phyloP scores from a whole-genome alignment of 2,888 invertebrate genomes.

The Thalpophila matura region DNA sequence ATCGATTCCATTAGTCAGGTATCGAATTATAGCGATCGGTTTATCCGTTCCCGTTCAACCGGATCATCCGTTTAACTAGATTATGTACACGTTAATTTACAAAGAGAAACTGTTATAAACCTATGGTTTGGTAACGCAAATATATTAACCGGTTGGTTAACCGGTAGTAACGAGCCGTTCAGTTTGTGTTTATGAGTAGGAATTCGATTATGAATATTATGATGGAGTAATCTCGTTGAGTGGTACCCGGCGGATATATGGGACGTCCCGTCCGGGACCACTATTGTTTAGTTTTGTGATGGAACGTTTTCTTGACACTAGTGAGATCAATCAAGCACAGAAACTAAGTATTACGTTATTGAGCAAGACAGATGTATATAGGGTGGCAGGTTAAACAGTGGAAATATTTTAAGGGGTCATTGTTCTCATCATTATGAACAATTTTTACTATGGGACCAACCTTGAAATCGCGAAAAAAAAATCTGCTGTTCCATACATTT shows the following conservation, averaged over 20 bases:
- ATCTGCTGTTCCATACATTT: no score
- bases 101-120: constrained; percentile 55
- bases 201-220: constrained; percentile 54
- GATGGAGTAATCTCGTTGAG: constrained; percentile 40
- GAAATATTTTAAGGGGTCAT: no score
- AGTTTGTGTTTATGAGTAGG: constrained; percentile 30
- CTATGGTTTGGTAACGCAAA: constrained; percentile 43
- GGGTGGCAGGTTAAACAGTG: no score
- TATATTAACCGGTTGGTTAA: constrained; percentile 39
- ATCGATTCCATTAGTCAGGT: constrained; percentile 57
- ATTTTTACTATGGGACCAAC: no score
- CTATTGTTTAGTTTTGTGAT: constrained; percentile 17
- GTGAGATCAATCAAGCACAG: constrained; percentile 12
- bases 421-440: no score
- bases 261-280: constrained; percentile 8
- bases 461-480: no score
- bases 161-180: constrained; percentile 19
- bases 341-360: neutral
- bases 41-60: constrained; percentile 42
- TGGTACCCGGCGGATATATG: constrained; percentile 19
- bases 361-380: neutral
- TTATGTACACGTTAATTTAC: constrained; percentile 59
- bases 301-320: constrained; percentile 7
- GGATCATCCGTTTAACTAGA: constrained; percentile 52
- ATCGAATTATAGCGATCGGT: constrained; percentile 53